Evolutionary conservation across 2,797 vertebrate species (phyloP).

Genomic region (Mormyrops boulengeri): DNA sequence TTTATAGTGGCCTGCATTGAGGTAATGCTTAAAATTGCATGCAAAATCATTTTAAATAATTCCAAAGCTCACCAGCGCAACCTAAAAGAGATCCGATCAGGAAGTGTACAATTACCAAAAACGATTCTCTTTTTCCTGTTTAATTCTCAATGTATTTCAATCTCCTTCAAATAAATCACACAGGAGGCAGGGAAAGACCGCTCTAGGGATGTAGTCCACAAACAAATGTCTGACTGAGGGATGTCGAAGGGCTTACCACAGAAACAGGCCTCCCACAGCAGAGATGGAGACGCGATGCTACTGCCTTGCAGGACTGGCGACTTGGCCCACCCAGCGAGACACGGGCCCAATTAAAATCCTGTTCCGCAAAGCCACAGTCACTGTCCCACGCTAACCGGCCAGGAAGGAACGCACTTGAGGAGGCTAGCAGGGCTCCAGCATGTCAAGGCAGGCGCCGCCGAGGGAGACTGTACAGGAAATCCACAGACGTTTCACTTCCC

Average conservation of each 20-base stretch:
- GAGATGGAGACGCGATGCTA: conserved; percentile 26
- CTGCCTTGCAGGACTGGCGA: neutral
- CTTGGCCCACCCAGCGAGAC: conserved; percentile 27
- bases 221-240: conserved; percentile 31
- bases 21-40: neutral
- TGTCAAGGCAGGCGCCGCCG: conserved; percentile 13
- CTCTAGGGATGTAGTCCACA: conserved; percentile 28
- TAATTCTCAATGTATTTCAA: neutral
- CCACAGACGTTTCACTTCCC: conserved; percentile 41
- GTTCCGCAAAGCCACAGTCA: neutral
- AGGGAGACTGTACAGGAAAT: conserved; percentile 41
- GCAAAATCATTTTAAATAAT: neutral
- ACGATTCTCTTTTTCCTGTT: neutral
- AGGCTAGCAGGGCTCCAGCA: neutral
- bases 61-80: neutral
- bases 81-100: neutral
- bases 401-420: neutral
- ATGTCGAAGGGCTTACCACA: conserved; percentile 20
- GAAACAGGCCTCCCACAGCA: conserved; percentile 20
- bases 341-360: conserved; percentile 10
- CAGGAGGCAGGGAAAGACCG: neutral
- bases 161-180: neutral
- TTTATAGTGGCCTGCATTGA: neutral
- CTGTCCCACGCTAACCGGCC: neutral
- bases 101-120: neutral